These are phyloP conservation scores for Phrynocephalus forsythii DNA, from an alignment of 2,797 vertebrate species.

Conservation along the genomic window DNA sequence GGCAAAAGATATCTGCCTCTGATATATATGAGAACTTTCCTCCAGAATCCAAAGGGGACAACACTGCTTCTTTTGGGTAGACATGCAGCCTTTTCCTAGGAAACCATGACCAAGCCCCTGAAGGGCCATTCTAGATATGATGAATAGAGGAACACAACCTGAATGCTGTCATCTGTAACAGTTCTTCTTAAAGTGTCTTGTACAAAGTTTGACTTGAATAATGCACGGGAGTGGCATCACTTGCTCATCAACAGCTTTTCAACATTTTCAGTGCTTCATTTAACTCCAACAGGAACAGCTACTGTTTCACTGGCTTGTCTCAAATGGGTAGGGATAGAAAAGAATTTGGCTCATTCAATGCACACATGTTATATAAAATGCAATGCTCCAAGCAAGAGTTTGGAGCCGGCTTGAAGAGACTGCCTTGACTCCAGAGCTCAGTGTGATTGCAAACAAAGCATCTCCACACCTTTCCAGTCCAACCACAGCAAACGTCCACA, in stretches of 20 bases:
- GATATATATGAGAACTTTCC: background rate
- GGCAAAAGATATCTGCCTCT: background rate
- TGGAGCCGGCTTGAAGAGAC: background rate
- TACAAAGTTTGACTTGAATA: background rate
- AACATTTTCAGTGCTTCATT: conserved; percentile 25
- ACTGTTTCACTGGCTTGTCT: conserved; percentile 17
- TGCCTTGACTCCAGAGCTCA: background rate
- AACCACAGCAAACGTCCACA: background rate
- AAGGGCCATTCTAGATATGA: background rate
- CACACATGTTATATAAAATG: conserved; percentile 27
- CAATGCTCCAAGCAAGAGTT: conserved; percentile 22
- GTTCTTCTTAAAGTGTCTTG: background rate
- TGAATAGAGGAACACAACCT: conserved; percentile 4
- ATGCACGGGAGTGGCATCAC: background rate
- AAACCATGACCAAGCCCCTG: background rate
- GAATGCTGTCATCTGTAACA: conserved; percentile 19
- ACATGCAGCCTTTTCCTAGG: background rate
- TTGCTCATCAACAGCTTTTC: background rate
- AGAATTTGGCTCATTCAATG: background rate
- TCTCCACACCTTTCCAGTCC: background rate
- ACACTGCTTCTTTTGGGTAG: background rate
- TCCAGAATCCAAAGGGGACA: background rate
- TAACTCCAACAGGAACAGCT: conserved; percentile 4
- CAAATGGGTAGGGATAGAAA: background rate
- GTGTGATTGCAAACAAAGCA: accelerated